These are phyloP conservation scores for Alloscopus bannaensis DNA, from an alignment of 2,888 invertebrate species.

Conservation along the genomic window DNA sequence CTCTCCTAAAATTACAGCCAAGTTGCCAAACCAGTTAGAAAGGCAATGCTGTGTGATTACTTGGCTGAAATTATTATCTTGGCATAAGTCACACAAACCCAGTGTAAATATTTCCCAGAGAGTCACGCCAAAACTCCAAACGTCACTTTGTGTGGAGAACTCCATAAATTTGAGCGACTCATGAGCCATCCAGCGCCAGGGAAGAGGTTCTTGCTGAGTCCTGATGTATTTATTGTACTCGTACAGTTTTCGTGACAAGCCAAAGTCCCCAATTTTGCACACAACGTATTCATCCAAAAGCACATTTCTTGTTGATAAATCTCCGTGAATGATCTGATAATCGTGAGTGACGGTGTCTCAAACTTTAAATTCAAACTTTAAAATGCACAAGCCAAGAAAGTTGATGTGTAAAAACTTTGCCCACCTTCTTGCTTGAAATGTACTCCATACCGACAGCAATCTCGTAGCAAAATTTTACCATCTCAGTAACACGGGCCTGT, in stretches of 20 bases:
- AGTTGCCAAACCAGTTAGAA: too few species aligned
- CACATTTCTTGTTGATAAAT: slow-evolving; percentile 22
- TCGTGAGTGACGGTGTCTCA: too few species aligned
- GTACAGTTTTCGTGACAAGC: slow-evolving; percentile 9
- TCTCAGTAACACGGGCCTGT: too few species aligned
- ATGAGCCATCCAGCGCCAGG: slow-evolving; percentile 27
- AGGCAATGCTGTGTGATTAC: too few species aligned
- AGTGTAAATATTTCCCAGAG: slow-evolving; percentile 24
- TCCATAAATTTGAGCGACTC: background rate
- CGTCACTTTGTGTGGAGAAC: slow-evolving; percentile 5
- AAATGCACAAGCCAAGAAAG: too few species aligned
- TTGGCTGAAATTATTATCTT: too few species aligned
- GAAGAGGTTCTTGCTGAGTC: background rate
- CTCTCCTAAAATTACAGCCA: background rate
- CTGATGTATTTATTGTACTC: background rate
- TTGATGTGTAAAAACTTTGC: background rate
- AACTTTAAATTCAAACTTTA: too few species aligned
- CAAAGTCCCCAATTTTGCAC: slow-evolving; percentile 27
- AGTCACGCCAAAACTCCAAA: slow-evolving; percentile 18
- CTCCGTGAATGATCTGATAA: slow-evolving; percentile 15
- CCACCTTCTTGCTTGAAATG: background rate
- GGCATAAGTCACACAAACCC: too few species aligned
- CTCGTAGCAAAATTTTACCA: background rate
- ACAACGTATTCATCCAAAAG: background rate
- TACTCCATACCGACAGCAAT: slow-evolving; percentile 32